Base-by-base conservation (phyloP, 2,888 invertebrate species). In the Aspidiotus destructor region DNA sequence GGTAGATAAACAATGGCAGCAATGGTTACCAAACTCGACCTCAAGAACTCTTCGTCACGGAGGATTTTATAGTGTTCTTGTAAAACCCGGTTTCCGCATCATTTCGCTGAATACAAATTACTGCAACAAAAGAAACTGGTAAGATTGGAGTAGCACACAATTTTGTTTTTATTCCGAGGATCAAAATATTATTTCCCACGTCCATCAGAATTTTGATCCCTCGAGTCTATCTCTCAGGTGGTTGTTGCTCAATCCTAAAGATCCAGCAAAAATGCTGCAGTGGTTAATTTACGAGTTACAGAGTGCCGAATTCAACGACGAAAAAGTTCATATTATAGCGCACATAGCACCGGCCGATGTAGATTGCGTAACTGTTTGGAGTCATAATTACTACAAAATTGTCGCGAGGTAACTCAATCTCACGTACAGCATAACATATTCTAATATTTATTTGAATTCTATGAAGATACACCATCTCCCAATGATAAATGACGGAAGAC, bases 61-160 rank as follows among this genome's bases (percentile, higher is more conserved):
- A 0, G 92, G 92, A 48, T 93, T 91, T 79, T 98, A 96, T 79
- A 92, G 94, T 5, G 91, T 92, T 1, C 82, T 92, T 60, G 88
- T 95, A 8, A 84, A 90, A 52, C 92, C 92, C 0, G 93, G 93
- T 16, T 91, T 96, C 77, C 83, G 94, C 70, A 85, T 96, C 68
- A 87, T 96, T 72, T 95, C 95, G 0, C 81, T 96, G n/a, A 96
- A 96, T 76, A 94, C 92, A 87, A 96, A 96, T 79, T 94, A 92
- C 78, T 95, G 95, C 78, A 93, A 94, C 77, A 92, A 92, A 75
- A 90, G 90, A 76, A 95, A 95, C 79, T 96, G 94, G 95, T 74
- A 63, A 70, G 70, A 28, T 16, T 13, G 3, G 2, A 28, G 5
- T 3, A 1, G 1, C 5, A 28, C 5, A 28, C 28, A 5, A 3